Conservation (phyloP, 2,888 invertebrate species). For the Drosophila lacicola region DNA sequence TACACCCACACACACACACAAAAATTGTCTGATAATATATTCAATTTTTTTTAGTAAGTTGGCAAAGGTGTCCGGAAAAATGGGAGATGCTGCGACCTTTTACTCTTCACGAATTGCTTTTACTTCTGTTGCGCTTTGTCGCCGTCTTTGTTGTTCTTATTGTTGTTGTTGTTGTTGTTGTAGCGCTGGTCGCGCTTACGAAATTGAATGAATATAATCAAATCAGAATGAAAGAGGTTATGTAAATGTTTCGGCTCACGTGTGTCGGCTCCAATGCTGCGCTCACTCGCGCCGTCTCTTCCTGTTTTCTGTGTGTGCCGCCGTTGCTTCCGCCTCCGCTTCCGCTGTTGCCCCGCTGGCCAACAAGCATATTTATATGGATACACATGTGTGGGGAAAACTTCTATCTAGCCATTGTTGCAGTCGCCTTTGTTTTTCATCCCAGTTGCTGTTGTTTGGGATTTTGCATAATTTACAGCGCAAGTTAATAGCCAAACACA, state of each 20-base stretch:
- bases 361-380: not conserved
- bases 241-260: conserved; percentile 64
- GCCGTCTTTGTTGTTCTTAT: conserved; percentile 19
- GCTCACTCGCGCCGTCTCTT: conserved; percentile 16
- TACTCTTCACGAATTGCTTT: conserved; percentile 17
- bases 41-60: conserved; percentile 32
- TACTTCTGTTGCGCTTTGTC: conserved; percentile 43
- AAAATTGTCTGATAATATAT: conserved; percentile 51
- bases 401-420: conserved; percentile 48
- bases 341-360: not conserved
- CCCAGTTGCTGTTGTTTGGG: conserved; percentile 31
- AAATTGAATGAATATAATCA: conserved; percentile 78
- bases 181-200: conserved; percentile 42
- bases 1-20: not conserved
- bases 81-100: conserved; percentile 18
- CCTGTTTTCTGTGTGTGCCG: not conserved
- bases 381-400: conserved; percentile 7
- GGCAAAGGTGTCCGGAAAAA: conserved; percentile 42
- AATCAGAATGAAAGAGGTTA: conserved; percentile 71
- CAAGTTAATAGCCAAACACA: conserved; percentile 72
- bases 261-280: conserved; percentile 15
- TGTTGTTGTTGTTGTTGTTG: conserved; percentile 10
- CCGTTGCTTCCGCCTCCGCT: too few relatives aligned
- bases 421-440: conserved; percentile 15
- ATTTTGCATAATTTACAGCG: conserved; percentile 73